A percentile compares a stretch with the other conserved stretches of the same genome.
These are phyloP conservation scores for Alouatta palliata DNA, from an alignment of 2,113 vertebrate species.

Conservation along the genomic window DNA sequence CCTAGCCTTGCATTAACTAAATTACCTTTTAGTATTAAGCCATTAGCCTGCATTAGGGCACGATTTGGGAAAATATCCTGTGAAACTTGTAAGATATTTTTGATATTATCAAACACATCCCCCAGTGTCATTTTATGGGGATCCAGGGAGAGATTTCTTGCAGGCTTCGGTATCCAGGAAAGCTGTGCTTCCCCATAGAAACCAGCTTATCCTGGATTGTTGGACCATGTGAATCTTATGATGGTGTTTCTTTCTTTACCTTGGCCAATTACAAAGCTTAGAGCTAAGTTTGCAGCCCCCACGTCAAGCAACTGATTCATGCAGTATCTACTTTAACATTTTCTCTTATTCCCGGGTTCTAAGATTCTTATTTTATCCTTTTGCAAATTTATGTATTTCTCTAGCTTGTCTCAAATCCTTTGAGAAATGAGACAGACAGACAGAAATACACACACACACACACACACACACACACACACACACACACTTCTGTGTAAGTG, in stretches of 20 bases:
- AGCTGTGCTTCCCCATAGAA: not conserved
- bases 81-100: not conserved
- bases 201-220: not conserved
- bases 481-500: not conserved
- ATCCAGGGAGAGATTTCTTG: not conserved
- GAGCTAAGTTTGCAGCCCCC: not conserved
- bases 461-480: not conserved
- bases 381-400: slow-evolving; percentile 3
- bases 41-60: not conserved
- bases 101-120: not conserved
- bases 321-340: not conserved
- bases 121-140: not conserved
- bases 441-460: not conserved
- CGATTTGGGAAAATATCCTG: not conserved
- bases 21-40: not conserved
- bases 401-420: not conserved
- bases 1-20: not conserved
- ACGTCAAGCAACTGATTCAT: not conserved
- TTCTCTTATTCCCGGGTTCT: not conserved
- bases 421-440: not conserved
- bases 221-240: not conserved
- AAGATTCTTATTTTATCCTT: not conserved
- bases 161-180: not conserved
- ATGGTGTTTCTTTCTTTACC: not conserved
- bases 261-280: not conserved